Base-by-base conservation (phyloP, 2,888 invertebrate genomes). In the Polylopha cassiicola region DNA sequence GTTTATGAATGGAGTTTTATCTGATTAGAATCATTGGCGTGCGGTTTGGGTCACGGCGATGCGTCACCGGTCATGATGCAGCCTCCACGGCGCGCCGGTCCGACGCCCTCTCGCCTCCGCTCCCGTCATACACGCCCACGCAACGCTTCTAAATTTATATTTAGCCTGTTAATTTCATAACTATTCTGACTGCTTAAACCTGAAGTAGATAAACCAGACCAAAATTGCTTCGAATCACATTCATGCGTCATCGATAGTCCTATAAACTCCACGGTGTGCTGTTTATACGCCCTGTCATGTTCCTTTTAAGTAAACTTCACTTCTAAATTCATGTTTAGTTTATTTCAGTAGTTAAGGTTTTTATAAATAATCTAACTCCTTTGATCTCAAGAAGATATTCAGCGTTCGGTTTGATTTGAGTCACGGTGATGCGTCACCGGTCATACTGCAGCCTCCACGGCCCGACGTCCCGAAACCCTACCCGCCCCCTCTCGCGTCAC, bases 391-490 rank as follows among this genome's bases (percentile, higher is more conserved):
- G 37, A 27, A 37, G 9, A 31, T 42, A 17, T 37, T 37, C 29
- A 37, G 21, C 42, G 37, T 32, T 31, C 36, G 30, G 41, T 30
- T 33, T 38, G 38, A 38, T n/a, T n/a, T n/a, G n/a, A n/a, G 43
- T 42, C 42, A 43, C 31, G 21, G 33, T 20, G 29, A 32, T 43
- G 43, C 43, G 43, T 43, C 43, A 43, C 26, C 38, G 29, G 13
- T 5, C 24, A 14, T 18, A 15, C 20, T 17, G 37, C 27, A 17
- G 30, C 31, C 37, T 38, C 33, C 33, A 32, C 13, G 6, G 7
- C 24, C 27, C 37, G 33, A 16, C 43, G 28, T 15, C 20, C 6
- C 24, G 41, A 28, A 37, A 38, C 43, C 38, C 34, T 39, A n/a
- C 24, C n/a, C n/a, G n/a, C 24, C 23, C 10, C 24, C 10, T 16